phyloP scores from a whole-genome alignment of 2,888 invertebrate genomes.

The Arge pagana region DNA sequence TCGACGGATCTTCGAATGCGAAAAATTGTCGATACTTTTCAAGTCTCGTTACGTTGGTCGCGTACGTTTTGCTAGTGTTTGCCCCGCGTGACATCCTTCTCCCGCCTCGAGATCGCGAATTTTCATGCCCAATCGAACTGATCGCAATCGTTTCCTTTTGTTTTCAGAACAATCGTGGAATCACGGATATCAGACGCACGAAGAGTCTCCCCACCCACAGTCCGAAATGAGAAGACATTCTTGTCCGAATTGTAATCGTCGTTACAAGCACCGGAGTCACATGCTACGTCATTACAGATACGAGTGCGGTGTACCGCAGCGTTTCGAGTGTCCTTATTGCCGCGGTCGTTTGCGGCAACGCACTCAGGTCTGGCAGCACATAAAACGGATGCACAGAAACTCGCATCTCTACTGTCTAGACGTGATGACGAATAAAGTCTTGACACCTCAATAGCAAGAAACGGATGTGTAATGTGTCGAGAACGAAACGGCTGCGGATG shows the following conservation, averaged over 20 bases:
- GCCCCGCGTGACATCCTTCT: too few species aligned
- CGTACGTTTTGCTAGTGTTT: too few species aligned
- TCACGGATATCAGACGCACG: conserved; percentile 1
- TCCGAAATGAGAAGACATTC: conserved; percentile 40
- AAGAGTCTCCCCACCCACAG: too few species aligned
- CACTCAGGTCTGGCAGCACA: conserved; percentile 53
- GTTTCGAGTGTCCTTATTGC: conserved; percentile 56
- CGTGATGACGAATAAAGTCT: conserved; percentile 44
- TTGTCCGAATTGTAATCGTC: conserved; percentile 64
- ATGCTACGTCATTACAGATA: conserved; percentile 63
- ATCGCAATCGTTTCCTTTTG: conserved; percentile 1
- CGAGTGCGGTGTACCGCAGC: conserved; percentile 55
- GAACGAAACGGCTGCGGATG: not conserved
- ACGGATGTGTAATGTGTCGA: conserved; percentile 27
- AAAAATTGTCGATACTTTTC: too few species aligned
- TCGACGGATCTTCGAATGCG: too few species aligned
- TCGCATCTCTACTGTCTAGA: conserved; percentile 50
- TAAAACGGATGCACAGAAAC: conserved; percentile 47
- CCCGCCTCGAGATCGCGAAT: too few species aligned
- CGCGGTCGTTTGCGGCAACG: conserved; percentile 49
- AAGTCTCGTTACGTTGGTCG: too few species aligned
- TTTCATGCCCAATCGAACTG: too few species aligned
- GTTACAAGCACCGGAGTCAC: conserved; percentile 66
- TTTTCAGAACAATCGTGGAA: conserved; percentile 7
- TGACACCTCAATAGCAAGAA: conserved; percentile 38